Evolutionary conservation across 2,797 vertebrate genomes (phyloP).

Genomic region (Phoxinus dragarum): DNA sequence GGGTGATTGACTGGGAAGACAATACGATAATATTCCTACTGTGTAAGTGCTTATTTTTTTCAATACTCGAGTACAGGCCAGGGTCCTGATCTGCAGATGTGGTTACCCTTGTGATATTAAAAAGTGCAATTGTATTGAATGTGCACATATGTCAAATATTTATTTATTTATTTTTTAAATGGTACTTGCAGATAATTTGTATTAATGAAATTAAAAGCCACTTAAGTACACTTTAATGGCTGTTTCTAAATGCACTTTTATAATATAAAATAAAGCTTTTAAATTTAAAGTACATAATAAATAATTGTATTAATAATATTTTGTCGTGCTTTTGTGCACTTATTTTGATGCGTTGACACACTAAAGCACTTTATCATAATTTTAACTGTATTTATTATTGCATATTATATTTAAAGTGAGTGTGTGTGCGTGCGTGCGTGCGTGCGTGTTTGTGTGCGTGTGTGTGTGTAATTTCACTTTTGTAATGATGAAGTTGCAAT

Average conservation of each 20-base stretch:
- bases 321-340: not conserved
- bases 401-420: not conserved
- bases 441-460: too few species aligned
- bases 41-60: not conserved
- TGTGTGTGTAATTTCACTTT: too few species aligned
- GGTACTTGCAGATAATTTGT: not conserved
- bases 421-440: too few species aligned
- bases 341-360: not conserved
- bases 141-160: too few species aligned
- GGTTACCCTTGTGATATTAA: not conserved
- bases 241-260: too few species aligned
- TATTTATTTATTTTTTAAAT: not conserved
- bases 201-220: not conserved
- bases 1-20: constrained; percentile 7
- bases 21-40: not conserved
- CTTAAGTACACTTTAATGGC: not conserved
- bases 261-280: too few species aligned
- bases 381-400: not conserved
- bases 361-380: not conserved
- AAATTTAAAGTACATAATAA: too few species aligned
- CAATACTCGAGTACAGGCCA: not conserved
- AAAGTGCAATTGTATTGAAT: not conserved
- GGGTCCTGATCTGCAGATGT: not conserved
- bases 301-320: too few species aligned
- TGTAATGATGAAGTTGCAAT: too few species aligned